A percentile compares a stretch with the other conserved stretches of the same genome.
These are phyloP conservation scores for Rhogogaster chlorosoma DNA, from an alignment of 2,888 invertebrate genomes.

Conservation along the genomic window DNA sequence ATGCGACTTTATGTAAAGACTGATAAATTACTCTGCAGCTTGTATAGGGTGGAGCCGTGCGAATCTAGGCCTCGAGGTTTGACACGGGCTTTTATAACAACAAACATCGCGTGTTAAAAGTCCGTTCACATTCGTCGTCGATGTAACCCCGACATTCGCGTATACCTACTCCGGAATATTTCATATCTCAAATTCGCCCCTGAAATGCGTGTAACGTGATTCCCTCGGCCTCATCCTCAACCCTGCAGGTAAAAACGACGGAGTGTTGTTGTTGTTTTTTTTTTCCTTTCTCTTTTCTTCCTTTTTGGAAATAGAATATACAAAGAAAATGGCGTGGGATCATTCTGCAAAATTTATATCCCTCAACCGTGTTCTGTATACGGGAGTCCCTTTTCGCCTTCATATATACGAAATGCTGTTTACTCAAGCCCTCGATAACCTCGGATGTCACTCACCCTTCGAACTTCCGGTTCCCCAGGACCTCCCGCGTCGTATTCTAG, in stretches of 20 bases:
- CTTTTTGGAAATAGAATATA: background rate
- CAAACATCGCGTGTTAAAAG: constrained; percentile 36
- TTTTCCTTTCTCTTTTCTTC: no score
- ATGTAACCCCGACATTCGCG: constrained; percentile 8
- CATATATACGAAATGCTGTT: background rate
- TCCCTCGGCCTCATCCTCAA: background rate
- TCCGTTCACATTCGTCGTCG: constrained; percentile 6
- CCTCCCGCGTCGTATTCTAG: background rate
- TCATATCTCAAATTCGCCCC: constrained; percentile 9
- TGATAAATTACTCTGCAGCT: background rate
- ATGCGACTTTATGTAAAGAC: background rate
- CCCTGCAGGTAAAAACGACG: background rate
- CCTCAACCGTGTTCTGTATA: background rate
- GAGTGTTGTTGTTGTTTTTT: background rate
- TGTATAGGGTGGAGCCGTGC: background rate
- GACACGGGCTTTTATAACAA: background rate
- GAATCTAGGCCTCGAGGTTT: constrained; percentile 1
- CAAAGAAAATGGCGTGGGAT: constrained; percentile 12
- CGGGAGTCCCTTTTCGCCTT: constrained; percentile 26
- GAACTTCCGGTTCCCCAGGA: constrained; percentile 7
- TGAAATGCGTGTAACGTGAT: constrained; percentile 14
- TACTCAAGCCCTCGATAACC: constrained; percentile 25
- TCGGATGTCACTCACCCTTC: constrained; percentile 39
- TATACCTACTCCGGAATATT: constrained; percentile 5
- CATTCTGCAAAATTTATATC: constrained; percentile 17